Base-by-base conservation (phyloP, 2,797 vertebrate genomes). In the Thalassophryne amazonica region DNA sequence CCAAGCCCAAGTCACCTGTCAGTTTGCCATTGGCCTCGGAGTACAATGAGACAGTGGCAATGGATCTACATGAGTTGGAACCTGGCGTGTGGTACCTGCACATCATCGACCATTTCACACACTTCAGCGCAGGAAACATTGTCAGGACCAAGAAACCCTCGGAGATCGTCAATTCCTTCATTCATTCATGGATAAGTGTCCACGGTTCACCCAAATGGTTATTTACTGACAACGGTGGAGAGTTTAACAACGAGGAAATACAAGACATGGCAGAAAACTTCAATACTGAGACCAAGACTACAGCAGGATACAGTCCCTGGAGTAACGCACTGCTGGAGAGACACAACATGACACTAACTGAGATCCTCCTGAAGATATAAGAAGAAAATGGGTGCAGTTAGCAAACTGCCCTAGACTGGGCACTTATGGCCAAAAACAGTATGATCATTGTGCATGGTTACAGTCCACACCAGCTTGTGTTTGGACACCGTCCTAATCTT, bases 211-310 rank as follows among this genome's bases (percentile, higher is more conserved):
- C 60, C 0, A 15, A 32, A 2, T 20, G 8, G 41, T 28, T 52
- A 3, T 60, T 24, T 17, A 74, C 15, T 14, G 49, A 78, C 27
- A 69, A 71, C 38, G 50, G 47, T 0, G 43, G 60, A 4, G 45
- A 73, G 5, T 75, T 72, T 5, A 66, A 77, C 4, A 64, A 62
- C 23, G 36, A 73, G 0, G 56, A 81, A 7, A 19, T 72, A 1
- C 69, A 54, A 28, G 57, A 72, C 15, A 69, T 79, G 68, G 45
- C 60, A 3, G 50, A 77, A 21, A 77, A 69, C 2, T 49, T 75
- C 3, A 77, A 67, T 6, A 73, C 40, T 12, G 46, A 76, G 30
- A 7, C 49, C 3, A 69, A 47, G 7, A 60, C 43, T 6, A 70
- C 56, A 21, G 63, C 60, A 22, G 70, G 10, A 2, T 70, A 69